Percentiles rank a stretch among this genome's conserved stretches.
Evolutionary conservation across 2,113 vertebrate genomes (phyloP).

Genomic region (Synodontis membranacea): DNA sequence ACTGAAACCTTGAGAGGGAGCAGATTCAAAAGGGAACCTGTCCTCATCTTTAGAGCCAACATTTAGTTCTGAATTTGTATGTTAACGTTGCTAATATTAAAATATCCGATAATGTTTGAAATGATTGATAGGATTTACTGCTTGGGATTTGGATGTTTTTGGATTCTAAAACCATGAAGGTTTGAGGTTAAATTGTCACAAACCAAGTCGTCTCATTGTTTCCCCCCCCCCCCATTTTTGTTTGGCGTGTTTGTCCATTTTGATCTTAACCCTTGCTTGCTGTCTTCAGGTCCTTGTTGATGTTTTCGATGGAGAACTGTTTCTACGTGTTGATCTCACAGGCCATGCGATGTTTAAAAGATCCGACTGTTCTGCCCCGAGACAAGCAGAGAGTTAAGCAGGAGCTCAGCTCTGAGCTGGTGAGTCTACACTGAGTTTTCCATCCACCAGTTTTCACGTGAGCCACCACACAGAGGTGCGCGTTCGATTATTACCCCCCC

Average conservation of each 20-base stretch:
- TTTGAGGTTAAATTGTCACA: not conserved
- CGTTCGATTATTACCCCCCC: no score
- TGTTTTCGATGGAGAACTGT: slow-evolving; percentile 98
- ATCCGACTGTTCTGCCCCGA: slow-evolving; percentile 80
- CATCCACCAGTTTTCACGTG: not conserved
- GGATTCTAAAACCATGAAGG: not conserved
- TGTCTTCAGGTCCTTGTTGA: slow-evolving; percentile 83
- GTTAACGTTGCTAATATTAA: not conserved
- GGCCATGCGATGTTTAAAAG: slow-evolving; percentile 88
- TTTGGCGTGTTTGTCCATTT: not conserved
- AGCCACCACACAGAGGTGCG: not conserved
- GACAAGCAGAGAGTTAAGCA: slow-evolving; percentile 98
- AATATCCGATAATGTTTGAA: not conserved
- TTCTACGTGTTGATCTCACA: slow-evolving; percentile 98
- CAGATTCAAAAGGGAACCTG: not conserved
- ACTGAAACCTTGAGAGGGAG: not conserved
- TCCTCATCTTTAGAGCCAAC: not conserved
- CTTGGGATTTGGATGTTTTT: not conserved
- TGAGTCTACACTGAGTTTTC: slow-evolving; percentile 58
- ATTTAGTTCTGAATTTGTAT: not conserved
- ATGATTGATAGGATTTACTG: not conserved
- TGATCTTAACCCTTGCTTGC: not conserved
- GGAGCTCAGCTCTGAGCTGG: slow-evolving; percentile 96
- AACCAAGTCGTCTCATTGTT: no score
- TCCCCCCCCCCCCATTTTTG: not conserved